phyloP scores from a whole-genome alignment of 2,113 vertebrate species.

The Vulpes vulpes region DNA sequence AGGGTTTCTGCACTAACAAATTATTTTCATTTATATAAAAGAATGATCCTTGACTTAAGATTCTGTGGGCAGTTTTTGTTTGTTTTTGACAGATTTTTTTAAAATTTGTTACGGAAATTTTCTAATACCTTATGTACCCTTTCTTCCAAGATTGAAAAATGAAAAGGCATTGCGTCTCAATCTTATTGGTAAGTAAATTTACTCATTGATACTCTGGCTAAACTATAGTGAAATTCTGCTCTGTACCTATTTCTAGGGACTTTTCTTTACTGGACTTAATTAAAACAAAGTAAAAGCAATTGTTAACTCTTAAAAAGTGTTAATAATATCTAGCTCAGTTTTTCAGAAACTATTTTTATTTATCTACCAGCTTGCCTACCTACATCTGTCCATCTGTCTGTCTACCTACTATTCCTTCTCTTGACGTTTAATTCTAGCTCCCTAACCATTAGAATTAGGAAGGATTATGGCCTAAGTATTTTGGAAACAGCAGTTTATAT shows the following conservation, averaged over 20 bases:
- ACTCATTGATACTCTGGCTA: background rate
- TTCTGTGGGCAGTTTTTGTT: slow-evolving; percentile 25
- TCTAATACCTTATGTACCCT: slow-evolving; percentile 60
- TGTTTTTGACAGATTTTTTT: slow-evolving; percentile 50
- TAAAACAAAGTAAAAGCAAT: slow-evolving; percentile 22
- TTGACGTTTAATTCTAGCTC: background rate
- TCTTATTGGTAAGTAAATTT: slow-evolving; percentile 89
- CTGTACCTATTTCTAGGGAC: background rate
- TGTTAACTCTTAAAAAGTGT: background rate
- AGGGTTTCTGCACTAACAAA: background rate
- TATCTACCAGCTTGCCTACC: background rate
- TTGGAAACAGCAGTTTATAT: background rate
- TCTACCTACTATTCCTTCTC: background rate
- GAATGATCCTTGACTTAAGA: slow-evolving; percentile 14
- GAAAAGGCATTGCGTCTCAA: slow-evolving; percentile 95
- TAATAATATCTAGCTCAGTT: background rate
- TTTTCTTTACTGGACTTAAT: background rate
- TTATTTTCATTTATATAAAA: slow-evolving; percentile 45
- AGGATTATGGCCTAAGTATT: background rate
- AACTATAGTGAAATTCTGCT: background rate
- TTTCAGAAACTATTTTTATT: slow-evolving; percentile 10
- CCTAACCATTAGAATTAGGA: background rate
- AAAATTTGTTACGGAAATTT: slow-evolving; percentile 48
- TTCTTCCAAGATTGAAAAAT: slow-evolving; percentile 90
- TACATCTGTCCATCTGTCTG: background rate